Percentiles rank a stretch among this genome's conserved stretches.
phyloP scores from a whole-genome alignment of 1,140 invertebrate genomes.

The Meloidogyne chitwoodi region DNA sequence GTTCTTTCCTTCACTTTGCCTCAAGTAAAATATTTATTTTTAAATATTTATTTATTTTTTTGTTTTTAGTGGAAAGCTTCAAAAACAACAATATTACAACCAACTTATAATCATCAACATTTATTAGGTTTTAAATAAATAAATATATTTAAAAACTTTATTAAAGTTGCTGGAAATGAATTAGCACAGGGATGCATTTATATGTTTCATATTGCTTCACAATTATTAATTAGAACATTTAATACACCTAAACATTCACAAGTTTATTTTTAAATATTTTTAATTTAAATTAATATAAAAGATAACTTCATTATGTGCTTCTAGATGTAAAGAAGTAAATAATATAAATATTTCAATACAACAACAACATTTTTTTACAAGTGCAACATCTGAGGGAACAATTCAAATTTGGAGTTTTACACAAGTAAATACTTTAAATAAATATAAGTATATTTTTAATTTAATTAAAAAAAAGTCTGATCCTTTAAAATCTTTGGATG shows the following conservation, averaged over 20 bases:
- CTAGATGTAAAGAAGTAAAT: conserved; percentile 33
- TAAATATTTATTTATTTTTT: conserved; percentile 14
- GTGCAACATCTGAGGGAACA: conserved; percentile 46
- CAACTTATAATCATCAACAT: conserved; percentile 59
- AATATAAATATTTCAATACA: neutral
- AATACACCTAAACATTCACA: conserved; percentile 17
- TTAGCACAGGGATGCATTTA: conserved; percentile 39
- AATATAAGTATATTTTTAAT: neutral
- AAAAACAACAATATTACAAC: conserved; percentile 44
- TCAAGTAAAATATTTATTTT: neutral
- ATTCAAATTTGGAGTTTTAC: conserved; percentile 50
- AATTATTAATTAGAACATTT: conserved; percentile 52
- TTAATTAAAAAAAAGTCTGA: conserved; percentile 35
- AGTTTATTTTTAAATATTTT: neutral
- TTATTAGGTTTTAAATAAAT: conserved; percentile 31
- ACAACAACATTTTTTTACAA: conserved; percentile 43
- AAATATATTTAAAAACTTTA: neutral
- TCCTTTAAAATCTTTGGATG: conserved; percentile 45
- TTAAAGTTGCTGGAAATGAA: conserved; percentile 40
- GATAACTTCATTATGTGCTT: conserved; percentile 52
- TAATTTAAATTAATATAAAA: conserved; percentile 33
- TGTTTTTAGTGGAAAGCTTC: conserved; percentile 42
- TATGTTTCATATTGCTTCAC: conserved; percentile 59
- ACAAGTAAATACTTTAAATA: conserved; percentile 25
- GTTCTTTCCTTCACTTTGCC: neutral